Base-by-base conservation (phyloP, 2,797 vertebrate genomes). In the Labroides dimidiatus region DNA sequence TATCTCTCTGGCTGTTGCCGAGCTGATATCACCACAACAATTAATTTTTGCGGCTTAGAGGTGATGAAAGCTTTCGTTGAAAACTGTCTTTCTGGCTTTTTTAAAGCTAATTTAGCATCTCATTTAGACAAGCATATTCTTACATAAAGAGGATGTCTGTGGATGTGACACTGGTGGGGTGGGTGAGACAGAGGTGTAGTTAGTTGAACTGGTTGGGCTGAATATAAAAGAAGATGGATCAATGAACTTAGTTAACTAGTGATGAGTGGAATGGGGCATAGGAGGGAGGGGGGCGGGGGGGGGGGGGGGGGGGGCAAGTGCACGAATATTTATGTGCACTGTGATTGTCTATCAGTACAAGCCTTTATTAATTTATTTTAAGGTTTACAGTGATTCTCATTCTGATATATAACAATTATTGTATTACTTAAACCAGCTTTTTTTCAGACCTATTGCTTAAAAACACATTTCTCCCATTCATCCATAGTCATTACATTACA, bases 11-110 rank as follows among this genome's bases (percentile, higher is more conserved):
- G 71, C 86, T 88, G 77, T 78, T 87, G 87, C 88, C 63, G 80
- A 87, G 84, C 87, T 80, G 89, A 92, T 90, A 92, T 91, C 87
- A 89, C 80, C 78, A 83, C 81, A 88, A 91, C 92, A 93, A 93
- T 91, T 93, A 90, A 92, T 91, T 91, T 91, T 78, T 73, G 56
- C 23, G 6, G 78, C 86, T 84, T 84, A 85, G 84, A 72, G 72
- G 80, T 82, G 86, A 92, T 91, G 87, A 92, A 93, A 90, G 87
- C 89, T 87, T 72, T 70, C 39, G 69, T 66, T 84, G 79, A 89
- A 86, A 91, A 84, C 64, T 77, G 85, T 80, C 80, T 88, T 86
- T 86, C 85, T 85, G 76, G 70, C 71, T 80, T 66, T 86, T 47
- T 47, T 33, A 27, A 67, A 82, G 86, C 67, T 85, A 80, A 87